Conservation (phyloP, 2,113 vertebrate genomes). For the Trichomycterus rosablanca region DNA sequence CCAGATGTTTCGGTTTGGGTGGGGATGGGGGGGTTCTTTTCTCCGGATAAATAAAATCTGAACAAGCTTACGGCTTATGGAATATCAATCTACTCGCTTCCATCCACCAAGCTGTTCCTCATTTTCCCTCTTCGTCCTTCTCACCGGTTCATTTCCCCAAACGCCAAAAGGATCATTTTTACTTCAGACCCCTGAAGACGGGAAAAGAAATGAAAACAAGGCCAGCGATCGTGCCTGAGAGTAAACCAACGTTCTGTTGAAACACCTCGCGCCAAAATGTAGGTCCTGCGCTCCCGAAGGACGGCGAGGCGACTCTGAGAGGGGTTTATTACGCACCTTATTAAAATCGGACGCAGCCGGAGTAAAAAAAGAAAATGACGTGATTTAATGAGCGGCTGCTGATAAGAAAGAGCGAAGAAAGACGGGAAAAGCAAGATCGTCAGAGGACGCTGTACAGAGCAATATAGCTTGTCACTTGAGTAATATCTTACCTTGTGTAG, state of each 20-base stretch:
- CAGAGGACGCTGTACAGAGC: too few species aligned
- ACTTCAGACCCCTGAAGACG: constrained; percentile 29
- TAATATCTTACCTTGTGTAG: too few species aligned
- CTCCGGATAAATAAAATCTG: background rate
- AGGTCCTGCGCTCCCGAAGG: constrained; percentile 20
- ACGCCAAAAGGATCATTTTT: constrained; percentile 55
- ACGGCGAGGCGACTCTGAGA: constrained; percentile 4
- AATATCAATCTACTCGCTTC: constrained; percentile 31
- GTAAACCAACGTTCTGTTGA: constrained; percentile 34
- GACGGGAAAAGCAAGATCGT: too few species aligned
- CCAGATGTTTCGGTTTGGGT: constrained; percentile 34
- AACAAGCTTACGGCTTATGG: constrained; percentile 6
- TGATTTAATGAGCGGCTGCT: constrained; percentile 13
- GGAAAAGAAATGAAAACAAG: constrained; percentile 20
- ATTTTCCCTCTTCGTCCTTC: constrained; percentile 43
- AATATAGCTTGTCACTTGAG: too few species aligned
- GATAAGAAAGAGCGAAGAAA: background rate
- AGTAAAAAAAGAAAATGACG: too few species aligned
- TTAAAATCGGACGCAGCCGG: constrained; percentile 23
- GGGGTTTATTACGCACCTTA: constrained; percentile 34
- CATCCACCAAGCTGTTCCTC: constrained; percentile 27
- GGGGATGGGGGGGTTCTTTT: too few species aligned
- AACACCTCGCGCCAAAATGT: constrained; percentile 39
- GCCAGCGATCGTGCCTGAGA: constrained; percentile 10
- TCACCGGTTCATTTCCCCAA: constrained; percentile 38